Conservation (phyloP, 92 coral and sea anemone genomes). For the Scolanthus callimorphus region DNA sequence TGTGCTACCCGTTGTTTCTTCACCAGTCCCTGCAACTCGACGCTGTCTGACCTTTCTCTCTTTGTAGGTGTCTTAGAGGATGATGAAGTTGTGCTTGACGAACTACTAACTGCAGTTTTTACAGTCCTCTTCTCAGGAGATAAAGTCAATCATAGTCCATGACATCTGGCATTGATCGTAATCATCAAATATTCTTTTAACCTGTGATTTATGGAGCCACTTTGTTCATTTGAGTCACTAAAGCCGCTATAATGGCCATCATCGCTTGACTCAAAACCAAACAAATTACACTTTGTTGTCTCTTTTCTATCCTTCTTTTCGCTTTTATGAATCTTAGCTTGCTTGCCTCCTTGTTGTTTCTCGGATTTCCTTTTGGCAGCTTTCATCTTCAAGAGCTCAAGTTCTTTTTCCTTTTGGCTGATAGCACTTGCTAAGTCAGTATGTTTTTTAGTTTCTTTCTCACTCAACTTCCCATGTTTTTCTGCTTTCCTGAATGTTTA, state of each 20-base stretch:
- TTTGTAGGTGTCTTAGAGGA: conserved; percentile 5
- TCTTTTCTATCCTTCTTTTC: not conserved
- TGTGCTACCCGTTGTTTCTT: conserved; percentile 96
- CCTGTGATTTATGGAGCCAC: conserved; percentile 12
- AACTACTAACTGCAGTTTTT: no score
- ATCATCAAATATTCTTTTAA: conserved; percentile 45
- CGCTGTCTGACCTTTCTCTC: conserved; percentile 18
- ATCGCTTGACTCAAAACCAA: conserved; percentile 9
- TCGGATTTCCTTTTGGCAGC: conserved; percentile 3
- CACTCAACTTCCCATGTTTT: not conserved
- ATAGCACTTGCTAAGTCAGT: not conserved
- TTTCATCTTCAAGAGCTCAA: not conserved
- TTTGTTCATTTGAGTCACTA: conserved; percentile 20
- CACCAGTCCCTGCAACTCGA: conserved; percentile 62
- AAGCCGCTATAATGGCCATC: conserved; percentile 22
- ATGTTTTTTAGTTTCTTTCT: conserved; percentile 2
- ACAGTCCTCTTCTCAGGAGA: no score
- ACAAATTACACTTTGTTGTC: not conserved
- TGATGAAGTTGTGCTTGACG: no score
- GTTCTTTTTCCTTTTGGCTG: not conserved
- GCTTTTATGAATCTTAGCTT: not conserved
- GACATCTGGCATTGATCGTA: conserved; percentile 59
- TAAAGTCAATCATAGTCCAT: no score
- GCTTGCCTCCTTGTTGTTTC: not conserved
- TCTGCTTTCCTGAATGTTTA: not conserved